Conservation (phyloP, 2,888 invertebrate species). For the Drosophila helvetica region DNA sequence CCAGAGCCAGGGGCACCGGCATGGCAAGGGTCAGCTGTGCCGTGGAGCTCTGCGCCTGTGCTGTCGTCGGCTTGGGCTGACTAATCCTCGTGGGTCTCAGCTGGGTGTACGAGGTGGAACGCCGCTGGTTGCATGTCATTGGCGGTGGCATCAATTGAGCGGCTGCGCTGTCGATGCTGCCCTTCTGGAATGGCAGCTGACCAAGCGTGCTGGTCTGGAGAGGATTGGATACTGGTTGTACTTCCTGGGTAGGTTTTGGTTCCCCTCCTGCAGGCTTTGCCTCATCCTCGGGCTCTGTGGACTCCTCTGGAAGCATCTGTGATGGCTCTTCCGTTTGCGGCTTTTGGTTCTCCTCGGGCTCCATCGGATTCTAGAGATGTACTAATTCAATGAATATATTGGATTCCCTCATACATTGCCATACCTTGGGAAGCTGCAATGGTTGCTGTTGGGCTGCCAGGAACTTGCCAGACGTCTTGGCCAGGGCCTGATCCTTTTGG, state of each 20-base stretch:
- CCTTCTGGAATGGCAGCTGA: conserved; percentile 17
- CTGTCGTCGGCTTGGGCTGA: conserved; percentile 66
- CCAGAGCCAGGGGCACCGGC: conserved; percentile 68
- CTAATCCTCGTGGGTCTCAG: conserved; percentile 61
- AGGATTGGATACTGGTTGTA: not conserved
- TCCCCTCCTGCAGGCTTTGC: not conserved
- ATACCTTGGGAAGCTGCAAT: conserved; percentile 43
- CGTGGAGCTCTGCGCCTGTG: conserved; percentile 65
- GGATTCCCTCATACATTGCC: not conserved
- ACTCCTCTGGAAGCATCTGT: not conserved
- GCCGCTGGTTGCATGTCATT: conserved; percentile 66
- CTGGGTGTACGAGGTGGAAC: conserved; percentile 83
- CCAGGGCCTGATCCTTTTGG: conserved; percentile 9
- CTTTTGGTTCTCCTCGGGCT: not conserved
- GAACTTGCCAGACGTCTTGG: conserved; percentile 37
- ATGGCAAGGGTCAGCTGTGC: conserved; percentile 62
- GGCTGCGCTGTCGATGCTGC: not conserved
- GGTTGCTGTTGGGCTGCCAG: conserved; percentile 27
- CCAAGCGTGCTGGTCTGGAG: conserved; percentile 29
- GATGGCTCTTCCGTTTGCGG: not conserved
- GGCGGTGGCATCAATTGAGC: conserved; percentile 49
- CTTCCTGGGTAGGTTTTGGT: not conserved
- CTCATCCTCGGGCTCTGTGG: not conserved
- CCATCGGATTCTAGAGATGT: conserved; percentile 20
- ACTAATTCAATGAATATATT: not conserved